Evolutionary conservation across 1,140 invertebrate genomes (phyloP).

Genomic region (Drosophila fuyamai): DNA sequence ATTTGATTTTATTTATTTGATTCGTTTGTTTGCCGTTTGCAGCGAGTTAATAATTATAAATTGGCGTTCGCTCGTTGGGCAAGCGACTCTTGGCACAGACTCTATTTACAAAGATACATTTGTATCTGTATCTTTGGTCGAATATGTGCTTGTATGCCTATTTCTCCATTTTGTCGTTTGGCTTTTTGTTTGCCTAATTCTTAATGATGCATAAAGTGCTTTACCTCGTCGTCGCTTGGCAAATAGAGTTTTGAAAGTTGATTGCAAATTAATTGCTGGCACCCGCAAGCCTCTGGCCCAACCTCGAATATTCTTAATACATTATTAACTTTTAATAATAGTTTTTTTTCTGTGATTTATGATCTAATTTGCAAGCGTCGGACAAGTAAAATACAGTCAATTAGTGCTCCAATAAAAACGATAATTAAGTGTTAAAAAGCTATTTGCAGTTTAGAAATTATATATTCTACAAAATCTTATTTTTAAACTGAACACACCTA

Average conservation of each 20-base stretch:
- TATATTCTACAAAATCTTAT: no score
- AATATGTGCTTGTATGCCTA: constrained; percentile 27
- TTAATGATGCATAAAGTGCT: constrained; percentile 82
- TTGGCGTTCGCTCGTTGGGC: constrained; percentile 62
- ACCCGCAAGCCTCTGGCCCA: constrained; percentile 6
- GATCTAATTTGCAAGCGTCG: constrained; percentile 3
- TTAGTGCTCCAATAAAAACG: background rate
- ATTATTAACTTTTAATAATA: constrained; percentile 28
- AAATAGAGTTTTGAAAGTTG: constrained; percentile 73
- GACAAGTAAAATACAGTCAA: background rate
- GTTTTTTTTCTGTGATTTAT: constrained; percentile 11
- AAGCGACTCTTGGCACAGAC: constrained; percentile 29
- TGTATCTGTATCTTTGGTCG: constrained; percentile 29
- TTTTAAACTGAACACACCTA: no score
- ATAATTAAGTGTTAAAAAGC: no score
- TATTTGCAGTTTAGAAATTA: background rate
- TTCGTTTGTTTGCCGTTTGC: constrained; percentile 62
- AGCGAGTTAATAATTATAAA: constrained; percentile 81
- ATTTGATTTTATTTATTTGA: constrained; percentile 81
- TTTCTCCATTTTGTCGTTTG: constrained; percentile 80
- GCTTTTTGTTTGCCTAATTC: constrained; percentile 74
- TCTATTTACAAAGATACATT: constrained; percentile 48
- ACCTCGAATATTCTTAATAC: constrained; percentile 1
- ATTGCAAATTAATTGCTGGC: constrained; percentile 79
- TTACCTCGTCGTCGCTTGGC: constrained; percentile 46